Conservation (phyloP, 2,888 invertebrate genomes). For the Octodonta nipae region DNA sequence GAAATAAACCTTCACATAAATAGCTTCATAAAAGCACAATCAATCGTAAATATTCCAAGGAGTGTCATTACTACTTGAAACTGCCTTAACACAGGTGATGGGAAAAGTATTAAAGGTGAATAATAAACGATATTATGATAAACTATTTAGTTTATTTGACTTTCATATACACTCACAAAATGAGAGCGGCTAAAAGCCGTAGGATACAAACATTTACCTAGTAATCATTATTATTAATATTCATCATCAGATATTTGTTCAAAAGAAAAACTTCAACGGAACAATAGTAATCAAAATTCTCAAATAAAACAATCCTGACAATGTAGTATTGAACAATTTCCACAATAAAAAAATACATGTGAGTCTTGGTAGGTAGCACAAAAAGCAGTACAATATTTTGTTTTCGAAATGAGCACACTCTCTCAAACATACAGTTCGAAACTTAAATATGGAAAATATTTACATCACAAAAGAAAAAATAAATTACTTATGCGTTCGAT, state of each 20-base stretch:
- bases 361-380: too few relatives aligned
- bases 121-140: slow-evolving; percentile 30
- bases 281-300: slow-evolving; percentile 18
- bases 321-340: too few relatives aligned
- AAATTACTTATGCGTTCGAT: slow-evolving; percentile 26
- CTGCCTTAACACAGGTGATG: not conserved
- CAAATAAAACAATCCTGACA: slow-evolving; percentile 1
- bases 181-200: slow-evolving; percentile 40
- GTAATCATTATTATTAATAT: slow-evolving; percentile 41
- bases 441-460: slow-evolving; percentile 26
- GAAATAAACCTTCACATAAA: too few relatives aligned
- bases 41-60: too few relatives aligned
- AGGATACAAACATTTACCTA: slow-evolving; percentile 42
- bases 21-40: too few relatives aligned
- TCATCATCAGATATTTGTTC: slow-evolving; percentile 33
- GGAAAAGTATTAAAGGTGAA: slow-evolving; percentile 6
- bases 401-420: slow-evolving; percentile 19
- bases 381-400: slow-evolving; percentile 29
- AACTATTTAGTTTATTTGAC: slow-evolving; percentile 42
- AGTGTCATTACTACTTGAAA: not conserved
- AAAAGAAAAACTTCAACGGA: slow-evolving; percentile 30
- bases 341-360: slow-evolving; percentile 1
- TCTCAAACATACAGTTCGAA: slow-evolving; percentile 30
- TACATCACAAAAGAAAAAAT: slow-evolving; percentile 32
- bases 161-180: slow-evolving; percentile 42